Conservation (phyloP, 2,113 vertebrate genomes). For the Petrocephalus zakoni region DNA sequence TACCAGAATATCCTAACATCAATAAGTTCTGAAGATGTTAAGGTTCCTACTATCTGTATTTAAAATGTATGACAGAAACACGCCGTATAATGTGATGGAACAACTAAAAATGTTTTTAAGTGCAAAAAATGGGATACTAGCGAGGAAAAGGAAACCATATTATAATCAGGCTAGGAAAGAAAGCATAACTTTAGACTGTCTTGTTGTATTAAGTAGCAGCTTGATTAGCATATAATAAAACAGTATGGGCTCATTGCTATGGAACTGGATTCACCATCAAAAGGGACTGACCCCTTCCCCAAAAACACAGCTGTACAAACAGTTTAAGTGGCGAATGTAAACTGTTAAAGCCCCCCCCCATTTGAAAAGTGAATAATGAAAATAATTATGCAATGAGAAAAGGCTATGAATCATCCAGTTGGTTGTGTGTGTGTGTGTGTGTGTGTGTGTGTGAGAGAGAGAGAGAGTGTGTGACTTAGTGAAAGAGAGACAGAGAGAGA, state of each 20-base stretch:
- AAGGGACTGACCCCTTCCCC: conserved; percentile 4
- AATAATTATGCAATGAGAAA: conserved; percentile 17
- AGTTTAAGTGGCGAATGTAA: conserved; percentile 11
- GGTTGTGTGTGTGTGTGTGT: background rate
- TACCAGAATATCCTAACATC: background rate
- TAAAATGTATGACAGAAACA: too few relatives aligned
- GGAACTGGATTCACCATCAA: background rate
- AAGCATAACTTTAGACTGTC: background rate
- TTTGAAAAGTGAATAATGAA: conserved; percentile 8
- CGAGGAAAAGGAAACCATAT: background rate
- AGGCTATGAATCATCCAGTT: background rate
- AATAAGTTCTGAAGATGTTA: background rate
- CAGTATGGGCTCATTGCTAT: background rate
- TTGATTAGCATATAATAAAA: background rate
- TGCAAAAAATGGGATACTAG: background rate
- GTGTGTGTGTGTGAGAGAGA: background rate
- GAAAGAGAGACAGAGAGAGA: background rate
- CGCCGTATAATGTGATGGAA: background rate
- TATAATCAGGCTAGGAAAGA: background rate
- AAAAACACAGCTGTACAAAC: conserved; percentile 9
- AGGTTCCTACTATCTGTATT: background rate
- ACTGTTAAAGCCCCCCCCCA: background rate
- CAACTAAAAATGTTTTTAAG: background rate
- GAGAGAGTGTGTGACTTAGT: background rate
- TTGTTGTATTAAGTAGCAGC: background rate